Conservation (phyloP, 2,888 invertebrate species). For the Agonopterix heracliana region DNA sequence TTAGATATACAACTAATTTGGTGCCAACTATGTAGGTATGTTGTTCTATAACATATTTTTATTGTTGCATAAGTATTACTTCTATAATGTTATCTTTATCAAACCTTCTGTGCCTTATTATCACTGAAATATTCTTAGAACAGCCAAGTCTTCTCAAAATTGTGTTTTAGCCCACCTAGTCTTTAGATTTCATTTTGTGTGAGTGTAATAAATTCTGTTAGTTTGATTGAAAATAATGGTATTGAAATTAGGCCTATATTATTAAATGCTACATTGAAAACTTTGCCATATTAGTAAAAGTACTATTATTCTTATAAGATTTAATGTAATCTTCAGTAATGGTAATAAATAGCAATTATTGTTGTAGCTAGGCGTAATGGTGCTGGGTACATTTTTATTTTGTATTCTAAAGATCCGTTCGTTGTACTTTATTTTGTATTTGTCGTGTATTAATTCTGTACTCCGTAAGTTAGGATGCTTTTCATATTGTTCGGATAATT, state of each 20-base stretch:
- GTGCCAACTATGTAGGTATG: slow-evolving; percentile 38
- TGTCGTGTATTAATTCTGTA: slow-evolving; percentile 57
- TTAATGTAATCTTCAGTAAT: slow-evolving; percentile 60
- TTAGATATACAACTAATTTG: slow-evolving; percentile 19
- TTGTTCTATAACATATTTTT: slow-evolving; percentile 26
- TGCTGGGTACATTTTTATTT: slow-evolving; percentile 69
- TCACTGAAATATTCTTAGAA: slow-evolving; percentile 9
- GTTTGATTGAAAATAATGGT: slow-evolving; percentile 47
- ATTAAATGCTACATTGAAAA: slow-evolving; percentile 73
- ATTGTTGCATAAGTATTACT: slow-evolving; percentile 33
- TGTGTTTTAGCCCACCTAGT: slow-evolving; percentile 71
- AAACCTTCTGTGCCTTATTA: slow-evolving; percentile 7
- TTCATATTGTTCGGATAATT: slow-evolving; percentile 66
- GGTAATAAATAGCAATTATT: slow-evolving; percentile 42
- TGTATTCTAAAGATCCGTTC: slow-evolving; percentile 66
- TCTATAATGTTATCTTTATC: slow-evolving; percentile 17
- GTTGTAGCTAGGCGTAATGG: slow-evolving; percentile 69
- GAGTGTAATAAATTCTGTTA: slow-evolving; percentile 53
- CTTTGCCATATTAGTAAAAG: slow-evolving; percentile 76
- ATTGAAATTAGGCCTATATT: slow-evolving; percentile 59
- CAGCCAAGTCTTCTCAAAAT: slow-evolving; percentile 40
- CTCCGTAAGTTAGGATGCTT: slow-evolving; percentile 49
- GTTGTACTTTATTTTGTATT: slow-evolving; percentile 62
- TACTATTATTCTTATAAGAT: slow-evolving; percentile 70
- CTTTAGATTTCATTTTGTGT: slow-evolving; percentile 51